A percentile compares a stretch with the other conserved stretches of the same genome.
These are phyloP conservation scores for Ursus arctos DNA, from an alignment of 2,113 vertebrate genomes.

Conservation along the genomic window DNA sequence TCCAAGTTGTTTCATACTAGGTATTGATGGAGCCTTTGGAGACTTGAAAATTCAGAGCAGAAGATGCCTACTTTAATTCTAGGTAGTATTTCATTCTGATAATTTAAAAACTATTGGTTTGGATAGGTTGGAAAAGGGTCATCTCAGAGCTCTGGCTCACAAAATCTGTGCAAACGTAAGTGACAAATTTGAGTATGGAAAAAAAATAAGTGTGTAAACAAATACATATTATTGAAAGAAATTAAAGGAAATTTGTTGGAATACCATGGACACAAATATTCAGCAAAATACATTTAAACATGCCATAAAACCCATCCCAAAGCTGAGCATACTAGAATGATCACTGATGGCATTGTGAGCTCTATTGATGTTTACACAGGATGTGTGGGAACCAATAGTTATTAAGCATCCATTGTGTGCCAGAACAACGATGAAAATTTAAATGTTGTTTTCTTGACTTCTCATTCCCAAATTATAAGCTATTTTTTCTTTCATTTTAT, in stretches of 20 bases:
- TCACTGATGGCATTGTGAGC: neutral
- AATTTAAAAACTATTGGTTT: slow-evolving; percentile 42
- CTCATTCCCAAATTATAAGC: neutral
- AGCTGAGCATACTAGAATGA: neutral
- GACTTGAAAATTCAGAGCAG: neutral
- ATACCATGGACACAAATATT: neutral
- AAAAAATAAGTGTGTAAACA: neutral
- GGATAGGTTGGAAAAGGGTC: neutral
- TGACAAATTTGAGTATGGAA: slow-evolving; percentile 4
- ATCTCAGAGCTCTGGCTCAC: neutral
- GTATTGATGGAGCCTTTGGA: neutral
- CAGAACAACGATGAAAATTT: neutral
- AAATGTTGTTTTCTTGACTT: neutral
- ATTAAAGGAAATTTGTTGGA: neutral
- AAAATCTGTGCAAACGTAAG: neutral
- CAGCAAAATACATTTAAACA: slow-evolving; percentile 21
- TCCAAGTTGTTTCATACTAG: neutral
- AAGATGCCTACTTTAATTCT: neutral
- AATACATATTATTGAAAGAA: neutral
- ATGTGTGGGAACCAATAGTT: neutral
- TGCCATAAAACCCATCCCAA: neutral
- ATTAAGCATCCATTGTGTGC: neutral
- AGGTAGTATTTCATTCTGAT: neutral
- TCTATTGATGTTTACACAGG: neutral
- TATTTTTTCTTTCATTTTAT: neutral